phyloP scores from a whole-genome alignment of 2,888 invertebrate species.

The Crossocerus cetratus region DNA sequence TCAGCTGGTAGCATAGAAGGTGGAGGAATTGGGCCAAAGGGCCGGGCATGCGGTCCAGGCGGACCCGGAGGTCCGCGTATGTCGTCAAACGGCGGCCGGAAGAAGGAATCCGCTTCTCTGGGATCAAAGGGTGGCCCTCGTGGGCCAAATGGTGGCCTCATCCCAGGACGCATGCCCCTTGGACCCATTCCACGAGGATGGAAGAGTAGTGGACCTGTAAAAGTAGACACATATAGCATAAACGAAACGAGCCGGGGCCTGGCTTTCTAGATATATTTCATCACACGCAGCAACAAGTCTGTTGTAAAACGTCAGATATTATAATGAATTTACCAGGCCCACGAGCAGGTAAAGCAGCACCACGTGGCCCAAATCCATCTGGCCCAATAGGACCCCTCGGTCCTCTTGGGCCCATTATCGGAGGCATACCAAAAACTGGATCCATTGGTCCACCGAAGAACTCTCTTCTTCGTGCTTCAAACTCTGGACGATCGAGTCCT shows the following conservation, averaged over 20 bases:
- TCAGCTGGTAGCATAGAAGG: constrained; percentile 52
- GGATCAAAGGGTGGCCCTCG: constrained; percentile 70
- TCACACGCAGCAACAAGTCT: too few species aligned
- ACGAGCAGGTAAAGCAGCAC: constrained; percentile 69
- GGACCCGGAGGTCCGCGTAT: constrained; percentile 51
- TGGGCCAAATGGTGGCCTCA: constrained; percentile 72
- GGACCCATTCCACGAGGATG: constrained; percentile 75
- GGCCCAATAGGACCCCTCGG: constrained; percentile 72
- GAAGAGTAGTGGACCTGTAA: constrained; percentile 74
- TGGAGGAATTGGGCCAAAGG: constrained; percentile 61
- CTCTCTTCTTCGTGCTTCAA: constrained; percentile 72
- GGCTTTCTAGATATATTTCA: too few species aligned
- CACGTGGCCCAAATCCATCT: constrained; percentile 73
- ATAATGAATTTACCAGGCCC: constrained; percentile 68
- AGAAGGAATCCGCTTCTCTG: constrained; percentile 68
- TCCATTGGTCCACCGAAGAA: constrained; percentile 69
- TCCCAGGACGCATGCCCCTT: constrained; percentile 72
- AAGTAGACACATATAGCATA: neutral
- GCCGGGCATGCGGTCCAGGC: constrained; percentile 54
- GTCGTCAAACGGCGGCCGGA: constrained; percentile 70
- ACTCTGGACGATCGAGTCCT: constrained; percentile 72
- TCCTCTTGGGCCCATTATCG: constrained; percentile 73
- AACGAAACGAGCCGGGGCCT: too few species aligned
- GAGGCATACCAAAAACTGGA: constrained; percentile 69
- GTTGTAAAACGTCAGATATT: too few species aligned